Percentiles rank a stretch among this genome's conserved stretches.
Evolutionary conservation across 2,888 invertebrate genomes (phyloP).

Genomic region (Saturnia japonica): DNA sequence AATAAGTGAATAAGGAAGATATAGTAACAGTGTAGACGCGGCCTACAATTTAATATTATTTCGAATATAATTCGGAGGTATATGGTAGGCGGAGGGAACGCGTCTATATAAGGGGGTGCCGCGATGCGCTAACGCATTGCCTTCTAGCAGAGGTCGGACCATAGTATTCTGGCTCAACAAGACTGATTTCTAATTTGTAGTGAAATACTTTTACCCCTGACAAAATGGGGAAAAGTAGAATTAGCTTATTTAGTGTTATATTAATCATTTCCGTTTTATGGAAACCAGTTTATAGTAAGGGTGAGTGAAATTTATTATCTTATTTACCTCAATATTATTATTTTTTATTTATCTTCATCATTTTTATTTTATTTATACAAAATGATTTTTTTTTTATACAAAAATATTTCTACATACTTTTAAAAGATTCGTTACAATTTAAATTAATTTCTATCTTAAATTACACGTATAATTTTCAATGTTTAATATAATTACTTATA

Average conservation of each 20-base stretch:
- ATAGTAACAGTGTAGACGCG: neutral
- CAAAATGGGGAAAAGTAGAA: constrained; percentile 70
- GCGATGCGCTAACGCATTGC: constrained; percentile 56
- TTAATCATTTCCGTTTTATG: constrained; percentile 71
- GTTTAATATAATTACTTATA: no score
- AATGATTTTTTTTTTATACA: no score
- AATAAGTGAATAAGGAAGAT: neutral
- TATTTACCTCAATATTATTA: neutral
- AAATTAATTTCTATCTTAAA: no score
- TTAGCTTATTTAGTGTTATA: constrained; percentile 72
- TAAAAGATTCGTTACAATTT: no score
- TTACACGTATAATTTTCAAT: no score
- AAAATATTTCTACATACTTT: no score
- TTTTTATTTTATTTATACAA: neutral
- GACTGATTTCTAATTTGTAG: constrained; percentile 60
- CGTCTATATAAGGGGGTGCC: constrained; percentile 60
- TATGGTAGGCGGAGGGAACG: constrained; percentile 21
- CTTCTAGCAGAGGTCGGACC: constrained; percentile 52
- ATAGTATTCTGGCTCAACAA: constrained; percentile 65
- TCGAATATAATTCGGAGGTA: constrained; percentile 24
- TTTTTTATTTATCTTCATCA: neutral
- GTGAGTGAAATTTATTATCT: constrained; percentile 51
- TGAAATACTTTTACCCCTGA: constrained; percentile 56
- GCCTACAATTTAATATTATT: constrained; percentile 12
- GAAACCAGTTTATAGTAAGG: constrained; percentile 61